Conservation (phyloP, 2,113 vertebrate genomes). For the Macaca mulatta region DNA sequence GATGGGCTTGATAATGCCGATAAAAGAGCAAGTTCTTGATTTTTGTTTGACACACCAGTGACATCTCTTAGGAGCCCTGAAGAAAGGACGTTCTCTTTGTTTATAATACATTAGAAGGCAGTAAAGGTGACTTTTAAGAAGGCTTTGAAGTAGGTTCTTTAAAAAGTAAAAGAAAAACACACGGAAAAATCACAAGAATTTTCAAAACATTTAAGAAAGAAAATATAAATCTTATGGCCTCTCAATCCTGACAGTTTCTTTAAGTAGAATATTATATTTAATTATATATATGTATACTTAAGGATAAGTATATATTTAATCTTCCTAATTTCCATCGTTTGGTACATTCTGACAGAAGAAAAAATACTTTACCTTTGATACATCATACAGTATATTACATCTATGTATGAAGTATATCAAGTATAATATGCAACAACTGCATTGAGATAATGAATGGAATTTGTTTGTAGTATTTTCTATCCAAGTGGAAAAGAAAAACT, state of each 20-base stretch:
- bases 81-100: slow-evolving; percentile 8
- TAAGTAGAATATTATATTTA: slow-evolving; percentile 40
- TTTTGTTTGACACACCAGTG: neutral
- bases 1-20: neutral
- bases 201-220: slow-evolving; percentile 16
- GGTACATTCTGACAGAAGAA: slow-evolving; percentile 17
- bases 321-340: slow-evolving; percentile 34
- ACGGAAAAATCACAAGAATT: neutral
- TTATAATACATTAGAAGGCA: slow-evolving; percentile 13
- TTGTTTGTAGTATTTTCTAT: slow-evolving; percentile 32
- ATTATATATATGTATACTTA: slow-evolving; percentile 43
- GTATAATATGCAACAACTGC: slow-evolving; percentile 21
- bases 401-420: slow-evolving; percentile 10
- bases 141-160: neutral
- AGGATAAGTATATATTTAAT: slow-evolving; percentile 36
- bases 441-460: slow-evolving; percentile 51
- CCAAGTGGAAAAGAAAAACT: slow-evolving; percentile 26
- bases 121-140: slow-evolving; percentile 37
- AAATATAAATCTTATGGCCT: slow-evolving; percentile 10
- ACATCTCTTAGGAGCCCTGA: neutral
- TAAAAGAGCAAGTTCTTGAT: slow-evolving; percentile 10
- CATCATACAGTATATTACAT: neutral
- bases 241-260: neutral
- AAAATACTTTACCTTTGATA: slow-evolving; percentile 45
- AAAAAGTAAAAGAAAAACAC: slow-evolving; percentile 20